Conservation (phyloP, 37 sponge, comb jelly and placozoan genomes). For the Hexactinellida sp. region DNA sequence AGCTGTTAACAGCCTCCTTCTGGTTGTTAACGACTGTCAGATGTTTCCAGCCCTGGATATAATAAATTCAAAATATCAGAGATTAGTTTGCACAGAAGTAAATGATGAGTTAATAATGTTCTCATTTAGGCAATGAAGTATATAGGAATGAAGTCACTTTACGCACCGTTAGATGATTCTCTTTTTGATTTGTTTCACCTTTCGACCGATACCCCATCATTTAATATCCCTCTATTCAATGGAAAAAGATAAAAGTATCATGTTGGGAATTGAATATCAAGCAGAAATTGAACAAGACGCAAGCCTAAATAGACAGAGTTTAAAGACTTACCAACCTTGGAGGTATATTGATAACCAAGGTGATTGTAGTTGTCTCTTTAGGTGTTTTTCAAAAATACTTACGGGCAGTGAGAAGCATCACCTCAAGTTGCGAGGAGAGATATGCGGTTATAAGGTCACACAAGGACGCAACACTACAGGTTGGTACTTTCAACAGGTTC, state of each 20-base stretch:
- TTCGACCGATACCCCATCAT: background rate
- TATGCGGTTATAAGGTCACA: background rate
- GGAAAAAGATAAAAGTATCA: background rate
- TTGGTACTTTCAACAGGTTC: background rate
- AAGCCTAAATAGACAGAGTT: background rate
- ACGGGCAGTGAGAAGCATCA: background rate
- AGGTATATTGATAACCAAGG: background rate
- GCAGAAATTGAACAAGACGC: background rate
- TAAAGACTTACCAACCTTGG: background rate
- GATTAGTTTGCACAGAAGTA: no score
- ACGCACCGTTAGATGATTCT: background rate
- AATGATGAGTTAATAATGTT: background rate
- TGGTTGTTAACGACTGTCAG: no score
- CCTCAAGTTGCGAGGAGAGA: background rate
- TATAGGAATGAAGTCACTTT: background rate
- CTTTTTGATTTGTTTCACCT: background rate
- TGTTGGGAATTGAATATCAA: background rate
- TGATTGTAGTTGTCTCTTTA: background rate
- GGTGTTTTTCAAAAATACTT: background rate
- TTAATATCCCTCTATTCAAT: background rate
- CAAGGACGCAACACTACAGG: background rate
- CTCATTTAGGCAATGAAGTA: background rate
- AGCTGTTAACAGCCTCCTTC: no score
- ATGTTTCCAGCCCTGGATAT: no score
- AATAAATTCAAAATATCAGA: no score